Conservation (phyloP, 2,888 invertebrate species). For the Leptarthrus brevirostris region DNA sequence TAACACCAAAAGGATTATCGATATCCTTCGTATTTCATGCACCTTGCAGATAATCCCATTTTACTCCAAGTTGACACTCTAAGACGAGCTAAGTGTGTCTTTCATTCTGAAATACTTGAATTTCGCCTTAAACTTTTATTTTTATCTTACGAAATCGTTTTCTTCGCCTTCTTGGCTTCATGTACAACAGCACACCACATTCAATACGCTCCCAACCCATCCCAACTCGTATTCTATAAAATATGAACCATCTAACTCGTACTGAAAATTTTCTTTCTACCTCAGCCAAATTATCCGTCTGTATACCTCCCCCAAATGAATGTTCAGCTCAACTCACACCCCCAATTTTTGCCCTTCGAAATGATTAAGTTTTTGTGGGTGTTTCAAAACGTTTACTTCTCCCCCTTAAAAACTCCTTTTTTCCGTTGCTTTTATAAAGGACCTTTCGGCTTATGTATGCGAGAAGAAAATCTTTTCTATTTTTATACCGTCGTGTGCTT, state of each 20-base stretch:
- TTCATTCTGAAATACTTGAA: neutral
- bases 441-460: neutral
- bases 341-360: neutral
- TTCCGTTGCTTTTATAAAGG: neutral
- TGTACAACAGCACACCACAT: neutral
- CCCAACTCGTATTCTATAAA: neutral
- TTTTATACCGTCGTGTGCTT: too few relatives aligned
- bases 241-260: neutral
- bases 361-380: slow-evolving; percentile 8
- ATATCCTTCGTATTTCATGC: neutral
- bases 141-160: neutral
- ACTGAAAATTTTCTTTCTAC: neutral
- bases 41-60: neutral
- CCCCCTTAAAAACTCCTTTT: neutral
- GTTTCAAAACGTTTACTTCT: slow-evolving; percentile 1
- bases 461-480: neutral
- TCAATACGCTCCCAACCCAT: neutral
- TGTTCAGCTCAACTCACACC: neutral
- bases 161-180: neutral
- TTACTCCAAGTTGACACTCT: neutral
- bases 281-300: neutral
- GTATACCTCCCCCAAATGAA: neutral
- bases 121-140: neutral
- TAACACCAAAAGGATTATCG: neutral
- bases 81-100: neutral